Evolutionary conservation across 1,140 invertebrate genomes (phyloP).

Genomic region (Andricus grossulariae): DNA sequence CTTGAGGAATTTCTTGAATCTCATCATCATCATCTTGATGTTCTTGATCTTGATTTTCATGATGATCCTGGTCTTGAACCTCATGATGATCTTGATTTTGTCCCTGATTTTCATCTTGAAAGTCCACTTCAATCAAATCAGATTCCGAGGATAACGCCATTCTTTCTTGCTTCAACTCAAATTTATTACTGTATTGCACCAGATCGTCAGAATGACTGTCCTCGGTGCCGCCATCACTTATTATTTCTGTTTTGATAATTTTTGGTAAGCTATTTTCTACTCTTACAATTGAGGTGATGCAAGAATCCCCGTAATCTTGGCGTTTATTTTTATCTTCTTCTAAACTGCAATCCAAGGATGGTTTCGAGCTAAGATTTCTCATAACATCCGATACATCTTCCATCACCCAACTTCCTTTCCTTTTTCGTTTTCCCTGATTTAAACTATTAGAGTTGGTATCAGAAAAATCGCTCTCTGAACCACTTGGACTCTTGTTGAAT

Average conservation of each 20-base stretch:
- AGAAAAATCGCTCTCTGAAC: neutral
- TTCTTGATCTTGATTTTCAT: neutral
- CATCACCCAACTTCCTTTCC: slow-evolving; percentile 52
- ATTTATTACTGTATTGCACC: neutral
- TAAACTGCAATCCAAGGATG: slow-evolving; percentile 38
- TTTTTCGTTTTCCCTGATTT: neutral
- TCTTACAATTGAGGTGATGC: slow-evolving; percentile 58
- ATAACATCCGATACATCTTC: slow-evolving; percentile 66
- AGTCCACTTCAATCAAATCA: neutral
- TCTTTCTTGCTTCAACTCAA: neutral
- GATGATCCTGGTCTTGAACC: neutral
- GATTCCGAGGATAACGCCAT: neutral
- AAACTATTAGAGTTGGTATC: neutral
- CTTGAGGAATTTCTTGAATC: neutral
- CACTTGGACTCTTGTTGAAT: neutral
- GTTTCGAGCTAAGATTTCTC: slow-evolving; percentile 54
- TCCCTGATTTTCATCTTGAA: neutral
- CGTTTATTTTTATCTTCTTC: slow-evolving; percentile 18
- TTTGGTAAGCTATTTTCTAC: slow-evolving; percentile 39
- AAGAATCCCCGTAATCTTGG: slow-evolving; percentile 18
- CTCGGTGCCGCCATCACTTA: neutral
- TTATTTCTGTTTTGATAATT: slow-evolving; percentile 16
- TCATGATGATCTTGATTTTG: neutral
- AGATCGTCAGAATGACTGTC: neutral
- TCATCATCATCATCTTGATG: neutral